A percentile compares a stretch with the other conserved stretches of the same genome.
Conservation (phyloP, 92 coral and sea anemone species). For the Epizoanthus illoricatus region DNA sequence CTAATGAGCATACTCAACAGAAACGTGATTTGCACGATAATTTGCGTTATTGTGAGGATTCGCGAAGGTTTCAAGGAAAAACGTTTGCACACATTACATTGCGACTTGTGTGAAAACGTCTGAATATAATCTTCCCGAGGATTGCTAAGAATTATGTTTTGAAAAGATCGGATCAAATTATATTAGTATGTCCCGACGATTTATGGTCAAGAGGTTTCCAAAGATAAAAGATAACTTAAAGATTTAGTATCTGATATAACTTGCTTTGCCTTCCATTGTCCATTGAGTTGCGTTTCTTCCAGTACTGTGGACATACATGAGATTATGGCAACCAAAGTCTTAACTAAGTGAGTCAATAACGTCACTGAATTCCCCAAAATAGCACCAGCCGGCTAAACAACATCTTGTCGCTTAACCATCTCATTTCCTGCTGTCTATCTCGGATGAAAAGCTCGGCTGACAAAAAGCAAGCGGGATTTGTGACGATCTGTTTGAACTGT, state of each 20-base stretch:
- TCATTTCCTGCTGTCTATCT: conserved; percentile 38
- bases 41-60: no score
- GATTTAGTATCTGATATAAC: background rate
- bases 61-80: no score
- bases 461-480: conserved; percentile 32
- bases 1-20: background rate
- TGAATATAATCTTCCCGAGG: no score
- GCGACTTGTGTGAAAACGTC: no score
- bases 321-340: conserved; percentile 10
- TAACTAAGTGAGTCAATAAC: background rate
- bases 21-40: no score
- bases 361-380: conserved; percentile 21
- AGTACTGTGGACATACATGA: no score
- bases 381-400: background rate
- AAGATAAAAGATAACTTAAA: background rate
- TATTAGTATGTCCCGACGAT: background rate
- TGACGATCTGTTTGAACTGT: conserved; percentile 10
- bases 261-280: background rate
- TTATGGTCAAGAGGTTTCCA: background rate
- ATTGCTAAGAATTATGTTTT: background rate
- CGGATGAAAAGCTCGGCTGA: conserved; percentile 14
- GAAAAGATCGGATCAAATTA: background rate
- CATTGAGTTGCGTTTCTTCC: no score
- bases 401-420: background rate
- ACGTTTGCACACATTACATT: no score